Conservation (phyloP, 1,140 invertebrate genomes). For the Drosophila pectinifera region DNA sequence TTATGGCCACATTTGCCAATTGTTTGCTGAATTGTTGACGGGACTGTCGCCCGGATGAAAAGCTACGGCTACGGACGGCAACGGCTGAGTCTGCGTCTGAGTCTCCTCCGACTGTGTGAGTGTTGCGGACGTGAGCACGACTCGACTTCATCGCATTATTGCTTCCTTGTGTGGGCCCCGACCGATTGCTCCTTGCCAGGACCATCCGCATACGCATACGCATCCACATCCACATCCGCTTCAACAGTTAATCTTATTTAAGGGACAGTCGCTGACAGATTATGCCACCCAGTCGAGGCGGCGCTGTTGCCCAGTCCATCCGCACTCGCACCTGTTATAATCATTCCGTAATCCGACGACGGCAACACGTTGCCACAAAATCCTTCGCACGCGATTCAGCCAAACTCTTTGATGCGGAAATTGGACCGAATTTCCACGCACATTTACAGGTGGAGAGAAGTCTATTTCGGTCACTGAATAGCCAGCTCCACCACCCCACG, state of each 20-base stretch:
- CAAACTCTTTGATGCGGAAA: conserved; percentile 47
- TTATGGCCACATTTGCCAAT: conserved; percentile 83
- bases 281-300: conserved; percentile 34
- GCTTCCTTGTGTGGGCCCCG: conserved; percentile 22
- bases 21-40: conserved; percentile 82
- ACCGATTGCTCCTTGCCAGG: conserved; percentile 17
- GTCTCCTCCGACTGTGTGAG: conserved; percentile 11
- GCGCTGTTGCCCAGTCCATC: conserved; percentile 19
- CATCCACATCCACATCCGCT: conserved; percentile 6
- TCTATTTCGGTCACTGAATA: conserved; percentile 2
- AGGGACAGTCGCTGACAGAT: conserved; percentile 54
- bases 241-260: conserved; percentile 74
- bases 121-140: conserved; percentile 27
- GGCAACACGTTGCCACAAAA: conserved; percentile 47
- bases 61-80: conserved; percentile 22
- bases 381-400: conserved; percentile 24
- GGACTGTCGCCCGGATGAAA: conserved; percentile 68
- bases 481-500: conserved; percentile 2
- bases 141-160: conserved; percentile 60
- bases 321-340: conserved; percentile 61
- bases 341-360: conserved; percentile 40
- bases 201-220: conserved; percentile 3
- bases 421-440: conserved; percentile 29
- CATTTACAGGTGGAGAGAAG: not conserved
- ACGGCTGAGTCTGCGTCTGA: conserved; percentile 8